These are phyloP conservation scores for Actinia tenebrosa DNA, from an alignment of 64 coral and sea anemone species.

Conservation along the genomic window DNA sequence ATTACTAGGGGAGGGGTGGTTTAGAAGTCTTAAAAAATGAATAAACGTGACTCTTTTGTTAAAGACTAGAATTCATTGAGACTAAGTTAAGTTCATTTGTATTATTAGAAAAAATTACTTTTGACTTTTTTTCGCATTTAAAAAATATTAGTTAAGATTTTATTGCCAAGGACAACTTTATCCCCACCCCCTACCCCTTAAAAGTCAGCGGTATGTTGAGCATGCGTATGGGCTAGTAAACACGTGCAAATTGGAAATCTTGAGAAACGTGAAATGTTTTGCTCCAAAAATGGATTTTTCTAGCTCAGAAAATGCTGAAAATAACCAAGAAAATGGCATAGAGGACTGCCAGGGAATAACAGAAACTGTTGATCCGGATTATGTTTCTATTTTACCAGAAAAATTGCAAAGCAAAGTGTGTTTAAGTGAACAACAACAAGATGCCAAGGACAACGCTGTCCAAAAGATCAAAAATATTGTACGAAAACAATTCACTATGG, in stretches of 20 bases:
- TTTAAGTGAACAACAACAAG: constrained; percentile 70
- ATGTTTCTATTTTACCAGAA: constrained; percentile 36
- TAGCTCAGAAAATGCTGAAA: background rate
- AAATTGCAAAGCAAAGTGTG: constrained; percentile 36
- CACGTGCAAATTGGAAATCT: constrained; percentile 21
- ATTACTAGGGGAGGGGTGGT: constrained; percentile 16
- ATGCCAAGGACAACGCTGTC: constrained; percentile 71
- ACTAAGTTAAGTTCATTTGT: too few species aligned
- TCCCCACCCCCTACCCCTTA: background rate
- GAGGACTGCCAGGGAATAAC: background rate
- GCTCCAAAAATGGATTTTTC: constrained; percentile 3
- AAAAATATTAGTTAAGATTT: background rate
- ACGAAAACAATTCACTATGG: constrained; percentile 86
- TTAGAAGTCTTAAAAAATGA: background rate
- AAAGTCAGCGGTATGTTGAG: constrained; percentile 19
- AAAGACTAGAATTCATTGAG: background rate
- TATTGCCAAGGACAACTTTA: background rate
- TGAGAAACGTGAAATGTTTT: constrained; percentile 9
- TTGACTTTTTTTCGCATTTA: background rate
- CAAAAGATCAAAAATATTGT: constrained; percentile 80
- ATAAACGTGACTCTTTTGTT: background rate
- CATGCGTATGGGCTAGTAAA: constrained; percentile 19
- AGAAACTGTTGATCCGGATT: constrained; percentile 83
- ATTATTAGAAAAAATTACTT: too few species aligned
- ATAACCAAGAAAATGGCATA: background rate